Evolutionary conservation across 2,113 vertebrate genomes (phyloP).

Genomic region (Tachysurus fulvidraco): DNA sequence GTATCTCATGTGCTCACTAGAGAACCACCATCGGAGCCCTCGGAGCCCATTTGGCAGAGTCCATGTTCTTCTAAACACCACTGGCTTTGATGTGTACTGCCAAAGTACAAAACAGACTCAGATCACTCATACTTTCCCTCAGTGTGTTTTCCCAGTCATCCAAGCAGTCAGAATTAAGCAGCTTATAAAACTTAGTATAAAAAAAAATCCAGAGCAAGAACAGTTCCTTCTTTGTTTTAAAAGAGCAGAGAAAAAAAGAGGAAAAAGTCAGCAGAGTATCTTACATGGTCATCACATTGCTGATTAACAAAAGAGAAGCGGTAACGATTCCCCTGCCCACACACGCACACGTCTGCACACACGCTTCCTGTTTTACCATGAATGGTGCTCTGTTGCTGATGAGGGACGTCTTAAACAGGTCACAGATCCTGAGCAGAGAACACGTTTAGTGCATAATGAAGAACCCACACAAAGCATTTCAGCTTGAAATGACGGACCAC

Average conservation of each 20-base stretch:
- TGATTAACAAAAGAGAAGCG: conserved; percentile 45
- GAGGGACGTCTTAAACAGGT: conserved; percentile 41
- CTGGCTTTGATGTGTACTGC: conserved; percentile 26
- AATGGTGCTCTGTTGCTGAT: conserved; percentile 60
- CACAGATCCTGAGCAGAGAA: conserved; percentile 35
- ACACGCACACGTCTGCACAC: background rate
- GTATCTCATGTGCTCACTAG: background rate
- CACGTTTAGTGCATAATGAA: conserved; percentile 22
- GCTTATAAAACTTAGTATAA: background rate
- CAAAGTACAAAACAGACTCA: background rate
- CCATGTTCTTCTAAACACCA: conserved; percentile 7
- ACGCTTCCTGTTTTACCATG: conserved; percentile 64
- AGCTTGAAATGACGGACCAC: conserved; percentile 28
- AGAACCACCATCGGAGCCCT: conserved; percentile 14
- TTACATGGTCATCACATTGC: conserved; percentile 8
- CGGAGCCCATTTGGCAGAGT: conserved; percentile 4
- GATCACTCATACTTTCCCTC: background rate
- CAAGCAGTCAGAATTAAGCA: background rate
- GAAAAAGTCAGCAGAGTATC: background rate
- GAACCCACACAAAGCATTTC: conserved; percentile 19
- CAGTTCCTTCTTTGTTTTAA: conserved; percentile 4
- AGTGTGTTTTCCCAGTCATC: conserved; percentile 5
- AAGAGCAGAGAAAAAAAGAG: background rate
- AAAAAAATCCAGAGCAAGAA: background rate
- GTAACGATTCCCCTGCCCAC: conserved; percentile 45